Conservation (phyloP, 2,113 vertebrate species). For the Thunnus maccoyii region DNA sequence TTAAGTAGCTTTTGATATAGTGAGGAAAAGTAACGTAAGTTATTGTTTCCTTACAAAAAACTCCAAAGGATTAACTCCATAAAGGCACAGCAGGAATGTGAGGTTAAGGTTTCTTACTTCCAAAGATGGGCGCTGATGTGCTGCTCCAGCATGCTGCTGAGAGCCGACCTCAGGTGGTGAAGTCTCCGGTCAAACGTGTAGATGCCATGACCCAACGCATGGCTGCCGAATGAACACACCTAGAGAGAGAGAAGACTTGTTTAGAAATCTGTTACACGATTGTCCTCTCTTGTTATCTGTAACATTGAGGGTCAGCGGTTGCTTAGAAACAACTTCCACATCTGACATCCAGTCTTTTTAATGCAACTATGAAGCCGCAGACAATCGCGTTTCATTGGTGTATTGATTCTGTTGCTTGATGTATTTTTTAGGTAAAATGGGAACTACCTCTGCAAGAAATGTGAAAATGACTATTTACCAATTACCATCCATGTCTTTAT, state of each 20-base stretch:
- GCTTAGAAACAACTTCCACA: neutral
- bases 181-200: conserved; percentile 93
- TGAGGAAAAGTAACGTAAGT: too few species aligned
- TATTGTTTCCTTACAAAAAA: neutral
- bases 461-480: too few species aligned
- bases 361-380: neutral
- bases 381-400: neutral
- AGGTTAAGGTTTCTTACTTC: conserved; percentile 85
- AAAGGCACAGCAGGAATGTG: neutral
- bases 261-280: neutral
- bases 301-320: neutral
- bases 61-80: neutral
- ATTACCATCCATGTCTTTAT: too few species aligned
- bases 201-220: conserved; percentile 88
- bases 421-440: too few species aligned
- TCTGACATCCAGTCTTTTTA: neutral
- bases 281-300: neutral
- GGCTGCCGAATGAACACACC: conserved; percentile 94
- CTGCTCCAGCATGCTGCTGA: conserved; percentile 93
- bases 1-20: too few species aligned
- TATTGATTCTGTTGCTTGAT: too few species aligned
- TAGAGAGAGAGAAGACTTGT: conserved; percentile 50
- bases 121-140: conserved; percentile 93
- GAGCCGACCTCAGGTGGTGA: conserved; percentile 91
- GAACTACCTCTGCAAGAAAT: too few species aligned